A percentile compares a stretch with the other conserved stretches of the same genome.
These are phyloP conservation scores for Labrus mixtus DNA, from an alignment of 2,113 vertebrate genomes.

Conservation along the genomic window DNA sequence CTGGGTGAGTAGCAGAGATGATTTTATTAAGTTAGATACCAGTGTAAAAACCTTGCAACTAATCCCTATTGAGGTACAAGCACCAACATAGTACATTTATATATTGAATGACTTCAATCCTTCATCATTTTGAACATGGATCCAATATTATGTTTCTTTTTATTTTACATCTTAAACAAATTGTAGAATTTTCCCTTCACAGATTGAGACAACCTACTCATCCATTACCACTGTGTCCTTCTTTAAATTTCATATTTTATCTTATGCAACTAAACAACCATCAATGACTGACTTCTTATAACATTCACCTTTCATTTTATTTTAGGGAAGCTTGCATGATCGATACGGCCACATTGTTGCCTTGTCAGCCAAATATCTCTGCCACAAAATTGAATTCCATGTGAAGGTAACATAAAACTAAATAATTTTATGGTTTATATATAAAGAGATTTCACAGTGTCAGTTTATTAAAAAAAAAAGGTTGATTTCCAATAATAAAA, in stretches of 20 bases:
- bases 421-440: background rate
- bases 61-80: background rate
- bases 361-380: conserved; percentile 92
- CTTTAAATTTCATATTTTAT: background rate
- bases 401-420: conserved; percentile 84
- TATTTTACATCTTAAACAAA: no score
- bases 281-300: background rate
- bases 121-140: no score
- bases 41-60: no score
- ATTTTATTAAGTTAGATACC: no score
- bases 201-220: no score
- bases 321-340: conserved; percentile 92
- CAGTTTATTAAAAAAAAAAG: background rate
- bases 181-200: no score
- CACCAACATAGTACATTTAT: no score
- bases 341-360: conserved; percentile 95
- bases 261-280: background rate
- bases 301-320: background rate
- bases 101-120: no score
- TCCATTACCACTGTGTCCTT: no score
- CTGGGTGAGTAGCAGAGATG: conserved; percentile 69
- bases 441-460: background rate
- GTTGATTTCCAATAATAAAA: background rate
- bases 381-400: conserved; percentile 96
- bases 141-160: no score